Evolutionary conservation across 2,113 vertebrate genomes (phyloP).

Genomic region (Pipa parva): DNA sequence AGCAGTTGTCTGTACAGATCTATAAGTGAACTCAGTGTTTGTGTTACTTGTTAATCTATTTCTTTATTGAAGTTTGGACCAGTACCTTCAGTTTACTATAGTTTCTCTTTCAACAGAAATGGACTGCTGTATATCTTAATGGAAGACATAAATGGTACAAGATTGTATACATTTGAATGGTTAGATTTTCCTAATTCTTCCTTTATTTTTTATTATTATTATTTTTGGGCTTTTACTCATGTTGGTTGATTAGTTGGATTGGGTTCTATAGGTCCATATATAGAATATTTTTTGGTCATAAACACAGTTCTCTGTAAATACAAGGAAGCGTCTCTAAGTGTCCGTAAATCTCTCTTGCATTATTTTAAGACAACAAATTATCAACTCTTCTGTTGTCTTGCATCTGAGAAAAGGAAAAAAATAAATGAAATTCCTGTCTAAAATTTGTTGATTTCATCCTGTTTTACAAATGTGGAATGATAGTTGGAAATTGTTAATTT

Average conservation of each 20-base stretch:
- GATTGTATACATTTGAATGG: constrained; percentile 9
- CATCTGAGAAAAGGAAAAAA: constrained; percentile 31
- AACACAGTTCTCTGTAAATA: constrained; percentile 38
- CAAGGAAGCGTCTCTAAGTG: constrained; percentile 26
- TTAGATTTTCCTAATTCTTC: constrained; percentile 12
- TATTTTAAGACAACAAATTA: constrained; percentile 26
- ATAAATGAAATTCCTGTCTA: constrained; percentile 27
- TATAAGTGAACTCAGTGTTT: constrained; percentile 40
- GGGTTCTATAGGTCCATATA: constrained; percentile 29
- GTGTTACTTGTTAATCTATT: constrained; percentile 39
- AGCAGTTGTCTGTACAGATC: constrained; percentile 45
- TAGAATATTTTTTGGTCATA: constrained; percentile 17
- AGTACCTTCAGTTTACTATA: constrained; percentile 30
- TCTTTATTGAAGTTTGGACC: constrained; percentile 47
- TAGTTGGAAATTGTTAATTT: constrained; percentile 10
- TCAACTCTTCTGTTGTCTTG: constrained; percentile 40
- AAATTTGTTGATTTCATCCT: constrained; percentile 36
- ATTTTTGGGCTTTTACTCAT: background rate
- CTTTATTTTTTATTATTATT: constrained; percentile 3
- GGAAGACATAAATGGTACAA: constrained; percentile 26
- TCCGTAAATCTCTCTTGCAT: constrained; percentile 29
- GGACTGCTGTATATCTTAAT: constrained; percentile 44
- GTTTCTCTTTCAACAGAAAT: constrained; percentile 29
- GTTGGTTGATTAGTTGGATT: constrained; percentile 19
- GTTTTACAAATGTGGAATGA: constrained; percentile 6